Evolutionary conservation across 2,113 vertebrate species (phyloP).

Genomic region (Cynoglossus semilaevis): DNA sequence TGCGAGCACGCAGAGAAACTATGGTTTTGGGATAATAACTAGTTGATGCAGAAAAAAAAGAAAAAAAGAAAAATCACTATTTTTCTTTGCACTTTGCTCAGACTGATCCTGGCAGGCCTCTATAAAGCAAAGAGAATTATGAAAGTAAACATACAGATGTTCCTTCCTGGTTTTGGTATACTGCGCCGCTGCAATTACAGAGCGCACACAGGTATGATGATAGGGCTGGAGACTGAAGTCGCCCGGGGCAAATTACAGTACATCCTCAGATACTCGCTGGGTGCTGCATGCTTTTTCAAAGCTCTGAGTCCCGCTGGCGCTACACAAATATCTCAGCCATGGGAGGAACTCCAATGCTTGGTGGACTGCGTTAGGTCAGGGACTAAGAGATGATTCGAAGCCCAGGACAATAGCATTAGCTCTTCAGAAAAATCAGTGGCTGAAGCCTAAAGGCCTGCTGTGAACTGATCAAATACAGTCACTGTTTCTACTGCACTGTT

Average conservation of each 20-base stretch:
- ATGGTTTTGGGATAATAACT: constrained; percentile 51
- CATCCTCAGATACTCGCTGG: constrained; percentile 48
- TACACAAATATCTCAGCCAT: constrained; percentile 32
- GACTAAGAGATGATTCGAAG: no score
- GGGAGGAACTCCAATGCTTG: constrained; percentile 3
- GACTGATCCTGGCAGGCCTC: constrained; percentile 34
- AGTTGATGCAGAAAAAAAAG: constrained; percentile 41
- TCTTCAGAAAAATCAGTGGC: constrained; percentile 10
- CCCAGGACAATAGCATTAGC: constrained; percentile 5
- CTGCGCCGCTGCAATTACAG: constrained; percentile 67
- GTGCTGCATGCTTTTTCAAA: constrained; percentile 50
- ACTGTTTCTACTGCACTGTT: constrained; percentile 25
- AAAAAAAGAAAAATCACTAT: no score
- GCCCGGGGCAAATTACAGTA: constrained; percentile 65
- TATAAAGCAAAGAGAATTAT: constrained; percentile 61
- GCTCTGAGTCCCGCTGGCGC: constrained; percentile 11
- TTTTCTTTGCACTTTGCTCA: constrained; percentile 34
- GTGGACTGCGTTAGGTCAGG: constrained; percentile 5
- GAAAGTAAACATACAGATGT: constrained; percentile 74
- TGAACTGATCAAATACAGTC: constrained; percentile 1
- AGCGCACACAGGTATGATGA: constrained; percentile 66
- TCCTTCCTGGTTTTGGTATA: constrained; percentile 63
- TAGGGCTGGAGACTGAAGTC: constrained; percentile 48
- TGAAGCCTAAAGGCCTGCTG: neutral
- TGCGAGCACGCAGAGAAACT: constrained; percentile 20